Evolutionary conservation across 2,888 invertebrate species (phyloP), one percentile per base, ranked within the genome.

Genomic region (Cepaea hortensis): DNA sequence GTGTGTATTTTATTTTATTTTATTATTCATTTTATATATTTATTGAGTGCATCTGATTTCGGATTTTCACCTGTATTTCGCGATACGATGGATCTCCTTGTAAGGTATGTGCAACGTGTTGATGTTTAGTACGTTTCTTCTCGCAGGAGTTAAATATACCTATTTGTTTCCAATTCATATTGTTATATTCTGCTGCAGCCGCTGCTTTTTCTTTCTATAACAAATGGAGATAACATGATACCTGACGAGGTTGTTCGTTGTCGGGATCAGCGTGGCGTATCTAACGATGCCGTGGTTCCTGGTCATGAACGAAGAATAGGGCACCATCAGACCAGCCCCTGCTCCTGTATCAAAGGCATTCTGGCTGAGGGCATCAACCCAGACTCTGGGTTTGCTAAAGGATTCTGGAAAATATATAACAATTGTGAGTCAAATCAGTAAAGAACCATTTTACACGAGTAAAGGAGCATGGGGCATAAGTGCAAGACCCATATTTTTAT

Each of bases 341-440:
- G 93, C 94, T 0, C 93, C 93, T 0, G 93, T 93, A 87, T 93
- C 93, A 83, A 93, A 93, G 9, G 93, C 93, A 88, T 93, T 93
- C 90, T 93, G 93, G 77, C 91, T 91, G 15, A 92, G 88, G 65
- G 85, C 81, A 65, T 85, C 81, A 0, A 85, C 80, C 85, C 85
- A 85, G 0, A 93, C 81, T 1, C 92, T 87, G 0, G 93, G 92
- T n/a, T 92, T 88, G 1, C 88, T 88, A 20, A 93, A 91, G 0
- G 92, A 90, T 48, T 90, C 93, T 93, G 88, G 13, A 87, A 86
- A 83, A 81, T 75, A 48, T 18, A n/a, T 48, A 48, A 77, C 6
- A 72, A 15, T 62, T 62, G 15, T 35, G 35, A 35, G 35, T 35
- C 35, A 35, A 35, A 35, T 35, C 35, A 35, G 35, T 35, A 35